A percentile compares a stretch with the other conserved stretches of the same genome.
Conservation (phyloP, 2,113 vertebrate genomes). For the Chaetorhynchus papuensis region DNA sequence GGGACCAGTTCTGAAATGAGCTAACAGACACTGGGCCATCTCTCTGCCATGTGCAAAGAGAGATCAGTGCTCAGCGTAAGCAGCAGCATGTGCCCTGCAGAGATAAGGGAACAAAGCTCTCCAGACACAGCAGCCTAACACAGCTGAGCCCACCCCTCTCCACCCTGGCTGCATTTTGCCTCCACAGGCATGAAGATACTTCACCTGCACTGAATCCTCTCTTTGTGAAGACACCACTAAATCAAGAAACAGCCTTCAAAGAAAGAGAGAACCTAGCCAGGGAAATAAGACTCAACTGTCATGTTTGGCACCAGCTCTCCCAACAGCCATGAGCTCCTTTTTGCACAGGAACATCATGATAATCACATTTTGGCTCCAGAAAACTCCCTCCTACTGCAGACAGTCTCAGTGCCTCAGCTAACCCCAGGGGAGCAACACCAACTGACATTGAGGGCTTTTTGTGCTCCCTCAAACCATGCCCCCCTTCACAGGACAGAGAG, state of each 20-base stretch:
- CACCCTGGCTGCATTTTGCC: background rate
- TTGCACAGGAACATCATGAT: background rate
- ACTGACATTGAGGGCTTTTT: rapidly evolving
- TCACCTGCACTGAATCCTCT: background rate
- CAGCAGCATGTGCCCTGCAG: background rate
- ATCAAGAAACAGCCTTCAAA: background rate
- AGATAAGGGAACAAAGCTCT: background rate
- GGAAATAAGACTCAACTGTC: background rate
- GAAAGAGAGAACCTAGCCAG: background rate
- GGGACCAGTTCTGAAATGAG: background rate
- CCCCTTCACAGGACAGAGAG: background rate
- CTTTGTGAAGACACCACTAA: background rate
- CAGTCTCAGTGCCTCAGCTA: background rate
- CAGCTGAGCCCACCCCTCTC: background rate
- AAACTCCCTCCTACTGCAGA: background rate
- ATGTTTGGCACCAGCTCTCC: background rate
- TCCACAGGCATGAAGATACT: background rate
- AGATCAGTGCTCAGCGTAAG: background rate
- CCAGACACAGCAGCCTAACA: rapidly evolving
- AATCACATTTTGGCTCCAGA: background rate
- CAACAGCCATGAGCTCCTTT: background rate
- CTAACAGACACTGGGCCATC: background rate
- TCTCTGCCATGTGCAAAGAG: background rate
- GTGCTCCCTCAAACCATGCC: background rate
- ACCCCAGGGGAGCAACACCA: background rate